Base-by-base conservation (phyloP, 2,113 vertebrate species). In the Protomyctophum bolini region DNA sequence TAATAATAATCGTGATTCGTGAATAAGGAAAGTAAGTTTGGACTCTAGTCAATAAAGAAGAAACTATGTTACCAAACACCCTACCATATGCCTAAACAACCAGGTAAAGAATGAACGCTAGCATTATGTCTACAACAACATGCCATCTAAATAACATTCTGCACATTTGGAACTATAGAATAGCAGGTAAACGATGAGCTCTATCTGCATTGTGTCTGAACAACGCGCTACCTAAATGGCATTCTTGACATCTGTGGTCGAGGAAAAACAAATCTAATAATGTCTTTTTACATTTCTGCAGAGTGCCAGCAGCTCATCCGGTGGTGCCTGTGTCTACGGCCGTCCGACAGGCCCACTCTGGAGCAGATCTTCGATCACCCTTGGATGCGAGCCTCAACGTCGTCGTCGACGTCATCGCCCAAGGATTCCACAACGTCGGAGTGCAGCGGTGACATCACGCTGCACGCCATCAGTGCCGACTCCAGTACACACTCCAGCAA, bases 231-330 rank as follows among this genome's bases (percentile, higher is more conserved):
- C 6, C 11, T 12, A 54, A 41, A 41, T 41, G 33, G 33, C 33
- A 41, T 41, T 41, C 33, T 41, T 41, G 33, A 41, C 33, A 41
- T 41, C 5, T 41, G 33, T 6, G 33, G 5, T n/a, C n/a, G 1
- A 54, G 10, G 12, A 55, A 55, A 55, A 12, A 55, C 3, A n/a
- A 55, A 55, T 6, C 10, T 55, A n/a, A 55, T 0, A 1, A 0
- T 8, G 0, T 28, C 3, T 5, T 0, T 6, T 11, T 5, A 0
- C 15, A 46, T 1, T 12, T 45, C 51, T 41, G 1, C 83, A 97
- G 96, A 94, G 83, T 97, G 96, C 84, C 95, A 96, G 82, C 94
- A 97, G 70, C 91, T 97, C 75, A 95, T 97, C 48, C 94, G 94
- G 91, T 96, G 94, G 95, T 97, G 96, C 89, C 93, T 97, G 82